Evolutionary conservation across 1,140 invertebrate species (phyloP).

Genomic region (Forficula auricularia): DNA sequence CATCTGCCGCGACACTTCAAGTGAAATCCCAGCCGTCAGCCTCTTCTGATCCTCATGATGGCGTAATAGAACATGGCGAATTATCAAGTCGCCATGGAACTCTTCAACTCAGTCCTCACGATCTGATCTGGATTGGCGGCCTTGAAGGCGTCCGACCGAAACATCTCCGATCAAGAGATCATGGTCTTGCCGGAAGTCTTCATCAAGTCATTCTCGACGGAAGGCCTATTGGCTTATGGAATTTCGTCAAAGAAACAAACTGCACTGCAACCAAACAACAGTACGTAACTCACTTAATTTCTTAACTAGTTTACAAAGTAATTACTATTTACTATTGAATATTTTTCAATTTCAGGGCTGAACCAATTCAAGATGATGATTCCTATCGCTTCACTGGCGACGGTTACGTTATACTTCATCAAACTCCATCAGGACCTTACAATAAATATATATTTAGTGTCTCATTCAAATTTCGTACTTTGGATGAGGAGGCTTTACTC

Average conservation of each 20-base stretch:
- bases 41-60: too few species aligned
- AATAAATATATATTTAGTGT: constrained; percentile 57
- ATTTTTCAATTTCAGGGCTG: constrained; percentile 29
- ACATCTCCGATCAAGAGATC: constrained; percentile 11
- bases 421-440: constrained; percentile 40
- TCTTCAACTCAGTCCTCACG: constrained; percentile 30
- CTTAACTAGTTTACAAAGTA: too few species aligned
- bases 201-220: constrained; percentile 61
- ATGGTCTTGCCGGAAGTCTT: constrained; percentile 53
- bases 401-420: constrained; percentile 53
- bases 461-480: constrained; percentile 63
- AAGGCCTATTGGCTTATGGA: constrained; percentile 68
- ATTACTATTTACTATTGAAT: too few species aligned
- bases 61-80: too few species aligned
- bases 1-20: too few species aligned
- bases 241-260: constrained; percentile 49
- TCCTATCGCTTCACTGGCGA: constrained; percentile 53
- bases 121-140: constrained; percentile 39
- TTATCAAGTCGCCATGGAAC: constrained; percentile 24
- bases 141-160: constrained; percentile 13
- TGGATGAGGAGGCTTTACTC: constrained; percentile 72
- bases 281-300: too few species aligned
- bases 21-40: too few species aligned
- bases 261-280: too few species aligned
- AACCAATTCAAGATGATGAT: constrained; percentile 29